Evolutionary conservation across 1,140 invertebrate species (phyloP).

Genomic region (Dendrolimus punctatus): DNA sequence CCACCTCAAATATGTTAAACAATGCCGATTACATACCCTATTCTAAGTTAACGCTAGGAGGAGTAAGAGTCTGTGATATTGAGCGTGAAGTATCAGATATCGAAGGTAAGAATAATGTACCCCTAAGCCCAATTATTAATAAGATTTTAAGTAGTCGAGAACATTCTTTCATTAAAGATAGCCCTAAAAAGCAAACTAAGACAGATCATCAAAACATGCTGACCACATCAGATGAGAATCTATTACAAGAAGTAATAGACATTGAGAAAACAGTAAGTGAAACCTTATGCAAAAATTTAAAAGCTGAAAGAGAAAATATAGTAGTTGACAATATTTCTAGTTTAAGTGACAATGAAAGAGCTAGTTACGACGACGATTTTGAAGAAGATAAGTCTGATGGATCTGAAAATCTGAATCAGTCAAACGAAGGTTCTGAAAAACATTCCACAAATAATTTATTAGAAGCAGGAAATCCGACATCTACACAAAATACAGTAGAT

Average conservation of each 20-base stretch:
- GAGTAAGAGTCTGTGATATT: conserved; percentile 53
- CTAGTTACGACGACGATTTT: conserved; percentile 64
- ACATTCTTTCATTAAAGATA: conserved; percentile 39
- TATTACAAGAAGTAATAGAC: conserved; percentile 55
- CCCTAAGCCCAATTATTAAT: conserved; percentile 48
- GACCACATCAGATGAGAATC: conserved; percentile 58
- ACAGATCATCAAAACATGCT: conserved; percentile 35
- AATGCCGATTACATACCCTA: conserved; percentile 66
- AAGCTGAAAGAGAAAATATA: conserved; percentile 4
- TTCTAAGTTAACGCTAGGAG: conserved; percentile 62
- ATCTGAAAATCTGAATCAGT: background rate
- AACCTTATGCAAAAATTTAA: conserved; percentile 28
- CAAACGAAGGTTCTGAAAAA: conserved; percentile 1
- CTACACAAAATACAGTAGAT: background rate
- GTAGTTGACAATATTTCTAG: conserved; percentile 15
- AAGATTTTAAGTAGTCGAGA: conserved; percentile 49
- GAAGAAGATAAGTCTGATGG: conserved; percentile 51
- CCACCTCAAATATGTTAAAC: conserved; percentile 27
- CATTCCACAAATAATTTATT: background rate
- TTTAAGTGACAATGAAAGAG: conserved; percentile 13
- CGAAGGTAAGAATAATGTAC: conserved; percentile 37
- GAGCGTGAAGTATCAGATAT: conserved; percentile 50
- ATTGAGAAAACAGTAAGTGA: conserved; percentile 44
- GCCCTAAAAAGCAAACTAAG: conserved; percentile 22
- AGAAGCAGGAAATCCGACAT: background rate